A percentile compares a stretch with the other conserved stretches of the same genome.
These are phyloP conservation scores for Mantis religiosa DNA, from an alignment of 2,888 invertebrate species.

Conservation along the genomic window DNA sequence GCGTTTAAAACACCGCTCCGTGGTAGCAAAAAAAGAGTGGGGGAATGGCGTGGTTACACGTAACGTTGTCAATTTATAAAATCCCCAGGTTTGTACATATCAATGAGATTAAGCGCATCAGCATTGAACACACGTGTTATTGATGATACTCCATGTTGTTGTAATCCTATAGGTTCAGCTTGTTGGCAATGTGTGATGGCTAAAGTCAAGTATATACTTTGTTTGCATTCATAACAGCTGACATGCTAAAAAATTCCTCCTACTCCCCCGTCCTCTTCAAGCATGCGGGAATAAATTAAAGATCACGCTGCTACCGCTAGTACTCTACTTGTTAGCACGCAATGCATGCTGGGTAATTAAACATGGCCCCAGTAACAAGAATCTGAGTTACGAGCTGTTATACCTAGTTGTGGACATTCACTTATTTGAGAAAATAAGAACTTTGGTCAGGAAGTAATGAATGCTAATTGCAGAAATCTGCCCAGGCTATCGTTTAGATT, in stretches of 20 bases:
- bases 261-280: neutral
- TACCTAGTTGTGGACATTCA: neutral
- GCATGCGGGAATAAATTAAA: slow-evolving; percentile 15
- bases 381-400: neutral
- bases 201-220: neutral
- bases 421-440: neutral
- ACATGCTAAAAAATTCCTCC: slow-evolving; percentile 7
- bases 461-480: neutral
- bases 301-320: neutral
- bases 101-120: neutral
- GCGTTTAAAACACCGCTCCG: neutral
- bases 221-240: slow-evolving; percentile 15
- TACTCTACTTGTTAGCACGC: neutral
- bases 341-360: neutral
- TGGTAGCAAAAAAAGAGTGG: neutral
- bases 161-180: neutral
- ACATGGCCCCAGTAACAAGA: neutral
- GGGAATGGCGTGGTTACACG: neutral
- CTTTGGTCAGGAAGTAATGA: neutral
- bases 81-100: neutral
- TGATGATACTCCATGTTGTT: neutral
- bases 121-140: neutral
- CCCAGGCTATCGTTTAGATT: neutral
- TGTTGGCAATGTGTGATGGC: neutral
- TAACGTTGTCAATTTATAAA: neutral